These are phyloP conservation scores for Fulica atra DNA, from an alignment of 2,113 vertebrate species.

Conservation along the genomic window DNA sequence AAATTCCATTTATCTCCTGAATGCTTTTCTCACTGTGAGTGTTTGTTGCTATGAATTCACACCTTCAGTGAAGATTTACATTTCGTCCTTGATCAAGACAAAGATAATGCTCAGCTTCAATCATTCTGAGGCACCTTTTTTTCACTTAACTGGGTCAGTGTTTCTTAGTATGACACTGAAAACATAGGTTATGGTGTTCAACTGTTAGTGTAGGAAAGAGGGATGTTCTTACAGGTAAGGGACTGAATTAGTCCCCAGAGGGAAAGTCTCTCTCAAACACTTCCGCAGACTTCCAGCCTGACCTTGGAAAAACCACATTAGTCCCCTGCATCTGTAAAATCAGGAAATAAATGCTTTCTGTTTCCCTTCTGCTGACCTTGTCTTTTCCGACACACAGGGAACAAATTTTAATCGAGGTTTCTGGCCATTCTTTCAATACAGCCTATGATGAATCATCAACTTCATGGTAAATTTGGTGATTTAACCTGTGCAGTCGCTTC, in stretches of 20 bases:
- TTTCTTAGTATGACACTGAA: constrained; percentile 18
- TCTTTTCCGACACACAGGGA: not conserved
- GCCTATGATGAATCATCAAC: not conserved
- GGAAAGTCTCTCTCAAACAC: not conserved
- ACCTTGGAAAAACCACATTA: not conserved
- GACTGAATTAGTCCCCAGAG: not conserved
- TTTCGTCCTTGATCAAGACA: constrained; percentile 60
- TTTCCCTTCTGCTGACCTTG: constrained; percentile 1
- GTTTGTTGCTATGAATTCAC: constrained; percentile 69
- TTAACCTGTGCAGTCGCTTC: not conserved
- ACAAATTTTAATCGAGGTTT: not conserved
- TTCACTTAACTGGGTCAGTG: not conserved
- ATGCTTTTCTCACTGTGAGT: constrained; percentile 52
- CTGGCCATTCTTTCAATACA: not conserved
- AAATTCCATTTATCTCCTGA: constrained; percentile 73
- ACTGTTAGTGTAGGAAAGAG: not conserved
- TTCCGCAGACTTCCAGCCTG: not conserved
- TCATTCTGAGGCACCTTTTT: not conserved
- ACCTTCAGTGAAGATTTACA: constrained; percentile 68
- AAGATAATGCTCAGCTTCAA: constrained; percentile 56
- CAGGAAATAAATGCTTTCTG: not conserved
- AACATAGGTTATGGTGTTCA: constrained; percentile 1
- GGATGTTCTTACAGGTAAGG: not conserved
- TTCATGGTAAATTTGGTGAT: not conserved
- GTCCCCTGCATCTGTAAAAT: not conserved